Percentiles rank a stretch among this genome's conserved stretches.
Evolutionary conservation across 2,797 vertebrate species (phyloP).

Genomic region (Sebastes elongatus): DNA sequence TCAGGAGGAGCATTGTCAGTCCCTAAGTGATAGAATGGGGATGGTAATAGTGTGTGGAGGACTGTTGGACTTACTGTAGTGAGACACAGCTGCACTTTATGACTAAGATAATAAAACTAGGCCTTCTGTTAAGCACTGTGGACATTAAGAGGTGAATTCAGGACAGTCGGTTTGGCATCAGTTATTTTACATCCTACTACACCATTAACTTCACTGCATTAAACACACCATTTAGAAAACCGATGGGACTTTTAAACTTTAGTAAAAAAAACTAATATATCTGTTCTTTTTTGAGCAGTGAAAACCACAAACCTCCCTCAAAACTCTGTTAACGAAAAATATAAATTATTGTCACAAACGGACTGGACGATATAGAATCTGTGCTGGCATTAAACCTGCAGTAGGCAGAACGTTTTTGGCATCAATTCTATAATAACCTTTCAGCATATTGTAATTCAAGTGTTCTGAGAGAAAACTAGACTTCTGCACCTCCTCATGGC

Average conservation of each 20-base stretch:
- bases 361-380: not conserved
- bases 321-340: not conserved
- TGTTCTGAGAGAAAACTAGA: too few relatives aligned
- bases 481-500: too few relatives aligned
- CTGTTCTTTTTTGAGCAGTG: not conserved
- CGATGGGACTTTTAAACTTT: not conserved
- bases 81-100: not conserved
- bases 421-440: too few relatives aligned
- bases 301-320: not conserved
- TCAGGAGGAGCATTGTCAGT: constrained; percentile 28
- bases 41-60: constrained; percentile 3
- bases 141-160: constrained; percentile 12
- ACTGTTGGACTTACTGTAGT: not conserved
- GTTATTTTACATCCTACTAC: not conserved
- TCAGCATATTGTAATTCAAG: too few relatives aligned
- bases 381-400: fast-evolving
- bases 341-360: not conserved
- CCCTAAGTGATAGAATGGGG: constrained; percentile 41
- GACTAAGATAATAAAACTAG: not conserved
- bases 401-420: too few relatives aligned
- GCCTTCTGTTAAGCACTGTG: not conserved
- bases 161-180: not conserved
- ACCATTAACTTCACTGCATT: not conserved
- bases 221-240: not conserved
- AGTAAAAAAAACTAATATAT: not conserved